phyloP scores from a whole-genome alignment of 2,888 invertebrate genomes.

The Andricus curvator region DNA sequence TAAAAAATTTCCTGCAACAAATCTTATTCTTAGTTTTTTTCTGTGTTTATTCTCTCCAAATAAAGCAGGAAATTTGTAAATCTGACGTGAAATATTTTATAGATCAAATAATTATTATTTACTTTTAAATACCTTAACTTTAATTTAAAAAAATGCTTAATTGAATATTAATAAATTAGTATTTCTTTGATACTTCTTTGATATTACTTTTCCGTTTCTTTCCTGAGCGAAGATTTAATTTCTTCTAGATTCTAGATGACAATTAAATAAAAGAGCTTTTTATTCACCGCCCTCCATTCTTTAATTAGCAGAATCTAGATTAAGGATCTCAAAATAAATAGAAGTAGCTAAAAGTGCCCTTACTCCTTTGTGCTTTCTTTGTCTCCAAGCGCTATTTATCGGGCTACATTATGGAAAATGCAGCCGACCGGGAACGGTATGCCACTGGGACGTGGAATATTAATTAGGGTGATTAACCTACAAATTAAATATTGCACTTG shows the following conservation, averaged over 20 bases:
- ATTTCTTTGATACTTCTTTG: too few species aligned
- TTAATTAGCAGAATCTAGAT: constrained; percentile 28
- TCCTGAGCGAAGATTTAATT: not conserved
- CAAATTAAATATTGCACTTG: constrained; percentile 70
- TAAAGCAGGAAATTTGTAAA: too few species aligned
- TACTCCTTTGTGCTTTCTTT: not conserved
- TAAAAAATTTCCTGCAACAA: too few species aligned
- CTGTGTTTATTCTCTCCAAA: too few species aligned
- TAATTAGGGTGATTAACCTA: constrained; percentile 71
- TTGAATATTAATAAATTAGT: too few species aligned
- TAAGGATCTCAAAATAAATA: constrained; percentile 36
- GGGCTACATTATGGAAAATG: constrained; percentile 67
- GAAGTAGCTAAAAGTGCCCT: not conserved
- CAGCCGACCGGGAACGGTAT: constrained; percentile 50
- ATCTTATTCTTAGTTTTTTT: too few species aligned
- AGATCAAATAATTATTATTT: too few species aligned
- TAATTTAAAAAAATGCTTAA: too few species aligned
- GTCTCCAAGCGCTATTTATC: constrained; percentile 60
- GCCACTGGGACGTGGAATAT: constrained; percentile 63
- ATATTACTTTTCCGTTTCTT: not conserved
- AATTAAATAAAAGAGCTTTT: constrained; percentile 7
- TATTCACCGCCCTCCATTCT: not conserved
- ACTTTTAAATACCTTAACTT: too few species aligned
- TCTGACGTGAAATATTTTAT: too few species aligned
- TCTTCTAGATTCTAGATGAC: not conserved